phyloP scores from a whole-genome alignment of 2,797 vertebrate genomes.

The Nothura maculosa region DNA sequence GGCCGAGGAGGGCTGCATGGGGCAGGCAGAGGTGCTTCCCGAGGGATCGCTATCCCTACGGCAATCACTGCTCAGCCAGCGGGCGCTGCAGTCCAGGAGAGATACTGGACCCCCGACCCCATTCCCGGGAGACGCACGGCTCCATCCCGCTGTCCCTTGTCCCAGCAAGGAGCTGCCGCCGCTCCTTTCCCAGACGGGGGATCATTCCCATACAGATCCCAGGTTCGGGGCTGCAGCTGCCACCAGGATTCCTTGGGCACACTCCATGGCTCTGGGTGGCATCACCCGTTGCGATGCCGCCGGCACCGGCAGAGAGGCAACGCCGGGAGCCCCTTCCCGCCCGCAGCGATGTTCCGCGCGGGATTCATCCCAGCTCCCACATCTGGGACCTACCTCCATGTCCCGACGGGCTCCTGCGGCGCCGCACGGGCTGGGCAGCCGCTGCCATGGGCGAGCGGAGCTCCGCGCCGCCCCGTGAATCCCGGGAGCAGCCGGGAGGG shows the following conservation, averaged over 20 bases:
- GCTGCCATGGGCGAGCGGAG: constrained; percentile 28
- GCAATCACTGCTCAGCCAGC: too few relatives aligned
- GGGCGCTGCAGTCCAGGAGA: too few relatives aligned
- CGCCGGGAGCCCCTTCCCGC: neutral
- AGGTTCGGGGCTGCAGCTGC: neutral
- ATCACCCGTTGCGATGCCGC: neutral
- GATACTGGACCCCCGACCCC: neutral
- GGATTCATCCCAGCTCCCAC: accelerated
- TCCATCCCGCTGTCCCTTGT: too few relatives aligned
- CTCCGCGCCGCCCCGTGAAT: neutral
- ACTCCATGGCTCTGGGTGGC: accelerated
- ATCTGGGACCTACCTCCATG: constrained; percentile 56
- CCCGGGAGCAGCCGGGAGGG: neutral
- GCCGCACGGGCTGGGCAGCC: neutral
- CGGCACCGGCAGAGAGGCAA: accelerated
- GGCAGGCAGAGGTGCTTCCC: neutral
- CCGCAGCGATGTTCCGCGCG: accelerated
- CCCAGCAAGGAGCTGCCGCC: neutral
- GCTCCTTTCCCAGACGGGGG: neutral
- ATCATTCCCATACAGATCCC: neutral
- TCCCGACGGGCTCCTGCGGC: neutral
- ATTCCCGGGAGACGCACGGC: neutral
- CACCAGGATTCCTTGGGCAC: neutral
- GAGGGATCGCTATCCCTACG: too few relatives aligned
- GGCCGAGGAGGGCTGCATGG: neutral